A percentile compares a stretch with the other conserved stretches of the same genome.
These are phyloP conservation scores for Andrena marginata DNA, from an alignment of 2,888 invertebrate genomes.

Conservation along the genomic window DNA sequence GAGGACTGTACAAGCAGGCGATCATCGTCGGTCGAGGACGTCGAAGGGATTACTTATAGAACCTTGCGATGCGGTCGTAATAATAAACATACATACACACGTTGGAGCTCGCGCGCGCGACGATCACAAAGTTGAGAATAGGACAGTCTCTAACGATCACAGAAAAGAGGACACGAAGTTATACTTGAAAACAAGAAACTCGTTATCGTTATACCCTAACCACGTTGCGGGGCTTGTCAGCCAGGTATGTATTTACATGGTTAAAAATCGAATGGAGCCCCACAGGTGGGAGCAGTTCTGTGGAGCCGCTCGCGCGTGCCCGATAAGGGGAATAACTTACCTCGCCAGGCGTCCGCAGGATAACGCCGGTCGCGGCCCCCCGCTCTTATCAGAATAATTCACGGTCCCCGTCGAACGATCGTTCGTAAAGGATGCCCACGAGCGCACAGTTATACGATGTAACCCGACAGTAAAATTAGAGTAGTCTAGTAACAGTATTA, in stretches of 20 bases:
- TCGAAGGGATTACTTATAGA: background rate
- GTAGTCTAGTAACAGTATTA: conserved; percentile 68
- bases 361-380: conserved; percentile 20
- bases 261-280: conserved; percentile 28
- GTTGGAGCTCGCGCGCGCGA: background rate
- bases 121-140: conserved; percentile 3
- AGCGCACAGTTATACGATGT: conserved; percentile 23
- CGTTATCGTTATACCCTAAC: background rate
- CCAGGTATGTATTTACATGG: conserved; percentile 4
- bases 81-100: background rate
- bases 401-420: conserved; percentile 26
- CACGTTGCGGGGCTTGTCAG: background rate
- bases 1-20: background rate
- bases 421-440: conserved; percentile 25
- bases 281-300: background rate
- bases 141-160: conserved; percentile 11
- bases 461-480: conserved; percentile 63
- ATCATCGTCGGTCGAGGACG: background rate
- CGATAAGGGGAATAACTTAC: conserved; percentile 17
- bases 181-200: background rate
- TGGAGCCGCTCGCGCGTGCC: conserved; percentile 26
- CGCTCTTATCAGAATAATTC: conserved; percentile 10
- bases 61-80: background rate
- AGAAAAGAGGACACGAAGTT: conserved; percentile 3
- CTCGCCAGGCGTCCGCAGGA: conserved; percentile 9